Percentiles rank a stretch among this genome's conserved stretches.
Evolutionary conservation across 2,113 vertebrate species (phyloP).

Genomic region (Notarius lentiginosus): DNA sequence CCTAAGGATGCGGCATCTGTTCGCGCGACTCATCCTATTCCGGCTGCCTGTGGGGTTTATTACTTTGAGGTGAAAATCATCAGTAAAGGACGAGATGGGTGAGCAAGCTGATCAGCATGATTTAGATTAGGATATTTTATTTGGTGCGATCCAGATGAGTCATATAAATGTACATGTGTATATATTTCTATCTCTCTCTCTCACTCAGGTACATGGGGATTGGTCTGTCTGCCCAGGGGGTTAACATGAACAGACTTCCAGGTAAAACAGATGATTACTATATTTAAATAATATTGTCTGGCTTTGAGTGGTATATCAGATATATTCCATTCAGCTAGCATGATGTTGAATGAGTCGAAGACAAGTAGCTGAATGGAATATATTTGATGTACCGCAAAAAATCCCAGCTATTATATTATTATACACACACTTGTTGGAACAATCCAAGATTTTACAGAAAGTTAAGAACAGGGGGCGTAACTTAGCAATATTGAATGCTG

Average conservation of each 20-base stretch:
- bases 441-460: too few species aligned
- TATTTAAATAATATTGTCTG: background rate
- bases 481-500: too few species aligned
- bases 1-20: constrained; percentile 98
- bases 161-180: background rate
- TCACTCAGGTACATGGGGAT: constrained; percentile 96
- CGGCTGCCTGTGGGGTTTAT: constrained; percentile 97
- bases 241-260: constrained; percentile 99
- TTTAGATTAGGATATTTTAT: background rate
- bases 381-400: too few species aligned
- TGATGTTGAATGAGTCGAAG: too few species aligned
- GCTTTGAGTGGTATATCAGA: too few species aligned
- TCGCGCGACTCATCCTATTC: constrained; percentile 95
- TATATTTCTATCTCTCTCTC: background rate
- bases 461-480: too few species aligned
- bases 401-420: too few species aligned
- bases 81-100: constrained; percentile 99
- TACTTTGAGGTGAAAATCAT: constrained; percentile 99
- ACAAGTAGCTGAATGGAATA: too few species aligned
- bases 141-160: background rate
- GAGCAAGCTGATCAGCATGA: constrained; percentile 60
- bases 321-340: too few species aligned
- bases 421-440: too few species aligned
- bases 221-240: constrained; percentile 97
- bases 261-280: constrained; percentile 71